These are phyloP conservation scores for Stenchaetothrips biformis DNA, from an alignment of 2,888 invertebrate genomes.

Conservation along the genomic window DNA sequence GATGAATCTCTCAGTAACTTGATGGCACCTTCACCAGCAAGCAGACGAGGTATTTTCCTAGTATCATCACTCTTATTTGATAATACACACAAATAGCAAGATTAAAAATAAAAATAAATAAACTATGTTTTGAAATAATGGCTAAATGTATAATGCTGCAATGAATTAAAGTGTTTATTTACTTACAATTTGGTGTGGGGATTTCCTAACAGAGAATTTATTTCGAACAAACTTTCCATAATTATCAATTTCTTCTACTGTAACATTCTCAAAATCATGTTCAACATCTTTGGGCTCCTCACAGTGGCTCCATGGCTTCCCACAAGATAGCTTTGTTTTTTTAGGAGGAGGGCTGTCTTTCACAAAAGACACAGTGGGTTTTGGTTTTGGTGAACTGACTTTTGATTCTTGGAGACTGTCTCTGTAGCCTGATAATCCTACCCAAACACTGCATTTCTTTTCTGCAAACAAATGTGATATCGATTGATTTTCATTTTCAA, in stretches of 20 bases:
- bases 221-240: slow-evolving; percentile 58
- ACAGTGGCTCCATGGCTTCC: slow-evolving; percentile 49
- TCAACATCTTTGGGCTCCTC: slow-evolving; percentile 67
- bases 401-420: background rate
- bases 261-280: slow-evolving; percentile 53
- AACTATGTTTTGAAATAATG: no score
- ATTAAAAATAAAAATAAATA: no score
- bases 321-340: slow-evolving; percentile 34
- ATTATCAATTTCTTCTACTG: slow-evolving; percentile 64
- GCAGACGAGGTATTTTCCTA: background rate
- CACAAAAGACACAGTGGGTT: background rate
- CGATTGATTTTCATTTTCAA: no score
- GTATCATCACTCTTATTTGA: background rate
- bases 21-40: background rate
- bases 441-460: no score
- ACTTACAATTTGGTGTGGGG: no score
- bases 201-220: slow-evolving; percentile 30
- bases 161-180: no score
- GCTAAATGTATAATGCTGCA: no score
- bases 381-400: background rate
- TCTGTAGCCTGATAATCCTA: no score
- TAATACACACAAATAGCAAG: no score
- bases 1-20: background rate
- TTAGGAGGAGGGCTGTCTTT: background rate
- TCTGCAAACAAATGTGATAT: no score